Percentiles rank a stretch among this genome's conserved stretches.
These are phyloP conservation scores for Monopterus albus DNA, from an alignment of 2,113 vertebrate genomes.

Conservation along the genomic window DNA sequence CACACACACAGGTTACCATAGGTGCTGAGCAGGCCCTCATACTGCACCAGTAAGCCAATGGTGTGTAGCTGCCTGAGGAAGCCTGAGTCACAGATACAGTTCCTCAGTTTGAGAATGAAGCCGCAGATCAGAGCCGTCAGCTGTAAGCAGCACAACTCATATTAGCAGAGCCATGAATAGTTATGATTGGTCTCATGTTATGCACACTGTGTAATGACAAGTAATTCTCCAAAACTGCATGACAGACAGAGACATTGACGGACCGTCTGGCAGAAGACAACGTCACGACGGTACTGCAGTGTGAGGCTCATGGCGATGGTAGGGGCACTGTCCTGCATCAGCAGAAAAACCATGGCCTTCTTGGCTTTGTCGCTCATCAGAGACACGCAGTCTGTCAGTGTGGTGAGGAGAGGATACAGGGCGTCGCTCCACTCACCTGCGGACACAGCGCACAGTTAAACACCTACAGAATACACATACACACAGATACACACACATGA, in stretches of 20 bases:
- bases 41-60: constrained; percentile 96
- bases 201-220: not conserved
- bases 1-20: constrained; percentile 84
- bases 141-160: constrained; percentile 68
- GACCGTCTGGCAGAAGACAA: constrained; percentile 99
- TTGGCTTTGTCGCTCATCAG: constrained; percentile 99
- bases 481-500: not conserved
- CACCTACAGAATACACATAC: not conserved
- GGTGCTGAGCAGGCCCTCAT: constrained; percentile 95
- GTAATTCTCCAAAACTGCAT: not conserved
- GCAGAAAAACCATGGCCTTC: constrained; percentile 97
- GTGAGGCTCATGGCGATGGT: constrained; percentile 93
- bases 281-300: constrained; percentile 96
- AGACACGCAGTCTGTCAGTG: constrained; percentile 92
- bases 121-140: constrained; percentile 96
- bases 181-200: not conserved
- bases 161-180: not conserved
- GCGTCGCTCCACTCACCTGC: constrained; percentile 97
- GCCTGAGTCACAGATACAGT: constrained; percentile 91
- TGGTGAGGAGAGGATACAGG: constrained; percentile 93
- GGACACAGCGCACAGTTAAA: not conserved
- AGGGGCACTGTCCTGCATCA: constrained; percentile 97
- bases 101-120: constrained; percentile 95
- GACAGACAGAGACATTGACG: constrained; percentile 43
- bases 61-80: constrained; percentile 96